phyloP scores from a whole-genome alignment of 2,888 invertebrate genomes.

The Synanthedon vespiformis region DNA sequence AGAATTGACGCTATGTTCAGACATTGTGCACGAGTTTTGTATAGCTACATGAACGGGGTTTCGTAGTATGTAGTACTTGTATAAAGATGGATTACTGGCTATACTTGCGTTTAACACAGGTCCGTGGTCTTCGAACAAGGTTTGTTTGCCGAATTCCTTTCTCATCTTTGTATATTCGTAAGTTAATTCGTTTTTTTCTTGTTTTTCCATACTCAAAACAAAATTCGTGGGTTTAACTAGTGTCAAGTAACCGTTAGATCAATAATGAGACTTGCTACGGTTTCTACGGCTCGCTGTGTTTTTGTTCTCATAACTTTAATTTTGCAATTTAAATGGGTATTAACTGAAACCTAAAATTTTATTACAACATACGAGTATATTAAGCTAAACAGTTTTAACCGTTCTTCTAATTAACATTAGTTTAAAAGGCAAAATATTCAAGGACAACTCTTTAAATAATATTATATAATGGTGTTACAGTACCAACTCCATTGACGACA shows the following conservation, averaged over 20 bases:
- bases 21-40: slow-evolving; percentile 72
- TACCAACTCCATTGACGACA: too few relatives aligned
- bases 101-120: slow-evolving; percentile 74
- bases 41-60: slow-evolving; percentile 74
- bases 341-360: too few relatives aligned
- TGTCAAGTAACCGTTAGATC: slow-evolving; percentile 13
- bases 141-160: slow-evolving; percentile 78
- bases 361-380: too few relatives aligned
- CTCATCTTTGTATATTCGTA: slow-evolving; percentile 77
- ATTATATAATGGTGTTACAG: too few relatives aligned
- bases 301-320: too few relatives aligned
- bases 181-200: slow-evolving; percentile 44
- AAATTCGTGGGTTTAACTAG: background rate
- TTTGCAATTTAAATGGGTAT: too few relatives aligned
- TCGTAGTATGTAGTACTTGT: slow-evolving; percentile 66
- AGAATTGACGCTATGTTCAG: slow-evolving; percentile 76
- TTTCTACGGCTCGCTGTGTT: background rate
- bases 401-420: too few relatives aligned
- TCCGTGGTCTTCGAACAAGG: slow-evolving; percentile 77
- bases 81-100: slow-evolving; percentile 68
- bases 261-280: slow-evolving; percentile 4
- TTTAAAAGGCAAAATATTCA: too few relatives aligned
- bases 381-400: too few relatives aligned
- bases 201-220: slow-evolving; percentile 33
- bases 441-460: too few relatives aligned